Base-by-base conservation (phyloP, 2,888 invertebrate species). In the Sipha maydis region DNA sequence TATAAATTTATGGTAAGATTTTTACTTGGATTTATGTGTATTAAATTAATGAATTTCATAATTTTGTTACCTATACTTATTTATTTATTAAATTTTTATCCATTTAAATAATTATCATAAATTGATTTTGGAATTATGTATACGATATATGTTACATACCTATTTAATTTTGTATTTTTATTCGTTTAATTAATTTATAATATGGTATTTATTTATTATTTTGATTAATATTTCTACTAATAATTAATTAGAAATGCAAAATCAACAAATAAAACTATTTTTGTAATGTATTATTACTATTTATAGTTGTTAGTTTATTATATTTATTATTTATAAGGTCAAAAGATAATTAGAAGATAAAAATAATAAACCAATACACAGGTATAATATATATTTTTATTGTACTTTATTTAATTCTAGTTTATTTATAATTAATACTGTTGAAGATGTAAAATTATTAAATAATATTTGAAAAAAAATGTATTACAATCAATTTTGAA, bases 1-100 rank as follows among this genome's bases (percentile, higher is more conserved):
- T 96, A 96, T 91, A 94, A 93, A 90, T 92, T 94, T 90, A 92
- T 93, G 89, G 93, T 94, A 91, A 93, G 91, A 77, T 80, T 48
- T 75, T 34, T 31, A 34, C 34, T 34, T 4, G 2, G 34, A 34
- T 34, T 34, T 34, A 71, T 71, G 11, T 71, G 5, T 71, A 14
- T 31, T 3, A 48, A 48, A 71, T 9, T 9, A 48, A 48, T 48
- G 19, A 38, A 34, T 73, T 8, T 7, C 3, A 73, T 34, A 34
- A 34, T 21, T 34, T 34, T 73, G n/a, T 25, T 67, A n/a, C 25
- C 8, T 3, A n/a, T 21, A 67, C 25, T 8, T 67, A n/a, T 25
- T 67, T 2, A 25, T 11, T 28, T 8, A 67, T n/a, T n/a, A 5
- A 41, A 41, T 41, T 2, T 14, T 48, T 48, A 48, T 48, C 48